phyloP scores from a whole-genome alignment of 2,113 vertebrate species.

The Cryptotis parvus region DNA sequence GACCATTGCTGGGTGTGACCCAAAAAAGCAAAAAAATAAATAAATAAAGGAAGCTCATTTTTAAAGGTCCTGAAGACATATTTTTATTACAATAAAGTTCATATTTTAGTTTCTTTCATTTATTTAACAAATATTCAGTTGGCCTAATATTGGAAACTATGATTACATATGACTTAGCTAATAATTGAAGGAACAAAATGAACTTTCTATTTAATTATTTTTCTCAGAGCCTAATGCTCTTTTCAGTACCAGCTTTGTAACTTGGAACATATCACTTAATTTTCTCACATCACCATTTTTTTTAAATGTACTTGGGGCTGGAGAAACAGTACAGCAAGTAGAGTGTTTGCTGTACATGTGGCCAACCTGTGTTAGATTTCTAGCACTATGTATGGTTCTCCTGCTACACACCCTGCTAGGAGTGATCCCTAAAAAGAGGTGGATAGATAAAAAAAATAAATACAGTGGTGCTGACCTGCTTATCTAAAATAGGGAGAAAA shows the following conservation, averaged over 20 bases:
- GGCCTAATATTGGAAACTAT: neutral
- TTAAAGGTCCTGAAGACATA: neutral
- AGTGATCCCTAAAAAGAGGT: no score
- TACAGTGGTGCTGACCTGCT: neutral
- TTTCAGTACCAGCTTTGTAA: neutral
- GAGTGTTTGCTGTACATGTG: no score
- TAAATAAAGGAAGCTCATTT: no score
- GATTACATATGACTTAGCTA: neutral
- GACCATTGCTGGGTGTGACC: no score
- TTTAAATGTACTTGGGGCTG: neutral
- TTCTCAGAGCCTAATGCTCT: neutral
- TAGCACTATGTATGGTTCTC: no score
- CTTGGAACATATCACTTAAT: neutral
- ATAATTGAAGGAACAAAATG: neutral
- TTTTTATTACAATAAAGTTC: neutral
- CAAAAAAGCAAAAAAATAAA: no score
- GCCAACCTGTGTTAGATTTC: no score
- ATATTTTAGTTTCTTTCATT: neutral
- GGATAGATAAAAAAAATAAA: slow-evolving; percentile 11
- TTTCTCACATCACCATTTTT: neutral
- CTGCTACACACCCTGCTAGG: no score
- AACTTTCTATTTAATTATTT: neutral
- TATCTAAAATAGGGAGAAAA: neutral
- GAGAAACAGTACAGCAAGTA: no score
- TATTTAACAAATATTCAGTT: neutral